Evolutionary conservation across 2,113 vertebrate genomes (phyloP).

Genomic region (Atherinomorus stipes): DNA sequence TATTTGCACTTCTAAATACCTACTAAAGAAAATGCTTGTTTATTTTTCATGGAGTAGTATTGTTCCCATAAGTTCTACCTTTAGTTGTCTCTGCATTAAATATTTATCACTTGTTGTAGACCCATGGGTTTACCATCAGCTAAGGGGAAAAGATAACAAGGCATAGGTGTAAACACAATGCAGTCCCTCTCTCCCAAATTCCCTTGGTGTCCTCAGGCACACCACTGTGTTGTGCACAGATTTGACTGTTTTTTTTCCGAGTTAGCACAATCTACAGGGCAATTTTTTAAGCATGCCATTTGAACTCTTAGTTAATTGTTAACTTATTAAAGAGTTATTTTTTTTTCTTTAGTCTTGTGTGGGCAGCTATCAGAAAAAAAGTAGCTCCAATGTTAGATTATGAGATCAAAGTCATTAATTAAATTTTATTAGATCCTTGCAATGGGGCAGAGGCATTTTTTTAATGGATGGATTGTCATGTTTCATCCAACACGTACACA

Average conservation of each 20-base stretch:
- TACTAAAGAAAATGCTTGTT: constrained; percentile 3
- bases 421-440: not conserved
- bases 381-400: constrained; percentile 1
- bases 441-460: constrained; percentile 7
- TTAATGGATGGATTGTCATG: constrained; percentile 11
- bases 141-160: constrained; percentile 49
- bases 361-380: not conserved
- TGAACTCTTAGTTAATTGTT: not conserved
- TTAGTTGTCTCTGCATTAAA: constrained; percentile 58
- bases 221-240: constrained; percentile 5
- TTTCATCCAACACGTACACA: constrained; percentile 18
- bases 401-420: not conserved
- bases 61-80: constrained; percentile 15
- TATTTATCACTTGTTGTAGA: constrained; percentile 52
- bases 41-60: constrained; percentile 24
- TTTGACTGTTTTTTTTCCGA: constrained; percentile 9
- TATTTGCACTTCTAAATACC: constrained; percentile 7
- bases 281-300: constrained; percentile 1
- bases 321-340: not conserved
- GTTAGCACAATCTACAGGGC: constrained; percentile 20
- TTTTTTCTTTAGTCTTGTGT: constrained; percentile 1
- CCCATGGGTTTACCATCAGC: constrained; percentile 51
- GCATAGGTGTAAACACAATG: constrained; percentile 37
- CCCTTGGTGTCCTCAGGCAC: constrained; percentile 41
- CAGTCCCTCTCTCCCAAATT: constrained; percentile 45